phyloP scores from a whole-genome alignment of 2,113 vertebrate genomes.

The Petrocephalus microphthalmus region DNA sequence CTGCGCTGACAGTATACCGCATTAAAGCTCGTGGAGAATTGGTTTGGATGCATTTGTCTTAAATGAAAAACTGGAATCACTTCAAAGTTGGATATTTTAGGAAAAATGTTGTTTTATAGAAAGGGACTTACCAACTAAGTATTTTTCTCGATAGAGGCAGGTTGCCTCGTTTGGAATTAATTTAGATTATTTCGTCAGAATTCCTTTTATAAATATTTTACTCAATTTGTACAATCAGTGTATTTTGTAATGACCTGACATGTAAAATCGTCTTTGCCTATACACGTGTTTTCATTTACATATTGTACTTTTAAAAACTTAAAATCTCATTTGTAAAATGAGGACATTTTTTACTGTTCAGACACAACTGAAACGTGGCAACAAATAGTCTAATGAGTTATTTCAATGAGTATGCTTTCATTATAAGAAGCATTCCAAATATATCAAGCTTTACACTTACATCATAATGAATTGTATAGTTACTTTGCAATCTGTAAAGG shows the following conservation, averaged over 20 bases:
- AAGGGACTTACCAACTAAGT: not conserved
- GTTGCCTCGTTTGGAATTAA: not conserved
- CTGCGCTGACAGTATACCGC: not conserved
- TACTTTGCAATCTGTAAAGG: not conserved
- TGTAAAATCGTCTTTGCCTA: not conserved
- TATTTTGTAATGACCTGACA: not conserved
- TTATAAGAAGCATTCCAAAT: not conserved
- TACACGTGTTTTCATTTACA: not conserved
- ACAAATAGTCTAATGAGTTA: not conserved
- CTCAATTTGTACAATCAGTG: not conserved
- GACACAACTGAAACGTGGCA: not conserved
- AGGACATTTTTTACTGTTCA: not conserved
- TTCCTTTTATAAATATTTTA: not conserved
- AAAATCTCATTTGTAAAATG: not conserved
- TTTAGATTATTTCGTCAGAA: not conserved
- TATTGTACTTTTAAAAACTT: not conserved
- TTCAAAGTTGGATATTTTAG: not conserved
- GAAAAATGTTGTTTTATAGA: not conserved
- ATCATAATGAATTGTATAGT: not conserved
- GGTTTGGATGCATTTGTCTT: not conserved
- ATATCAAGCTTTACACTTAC: not conserved
- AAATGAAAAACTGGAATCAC: not conserved
- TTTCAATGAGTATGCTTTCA: not conserved
- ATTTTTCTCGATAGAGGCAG: not conserved
- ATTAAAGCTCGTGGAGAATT: not conserved